Base-by-base conservation (phyloP, 2,888 invertebrate species). In the Oscheius sp. region DNA sequence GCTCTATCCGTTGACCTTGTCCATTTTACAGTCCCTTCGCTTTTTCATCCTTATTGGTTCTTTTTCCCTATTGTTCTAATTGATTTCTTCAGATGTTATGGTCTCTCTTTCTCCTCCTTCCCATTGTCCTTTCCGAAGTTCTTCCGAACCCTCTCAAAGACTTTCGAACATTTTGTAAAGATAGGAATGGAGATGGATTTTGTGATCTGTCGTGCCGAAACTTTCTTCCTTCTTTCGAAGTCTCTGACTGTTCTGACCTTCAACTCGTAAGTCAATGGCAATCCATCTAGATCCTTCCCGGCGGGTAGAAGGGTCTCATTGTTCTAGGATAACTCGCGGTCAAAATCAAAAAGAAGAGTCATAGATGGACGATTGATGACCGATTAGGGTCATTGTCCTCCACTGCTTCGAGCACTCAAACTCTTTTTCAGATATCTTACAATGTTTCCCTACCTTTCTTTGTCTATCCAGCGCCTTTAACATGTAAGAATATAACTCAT, bases 171-270 rank as follows among this genome's bases (percentile, higher is more conserved):
- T 14, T 17, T 24, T 54, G 54, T 33, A n/a, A 33, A 3, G 17
- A 20, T 9, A 33, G 32, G 20, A 24, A 54, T 24, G 22, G 20
- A 20, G 33, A 54, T 32, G 54, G 54, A 0, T 14, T 17, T 36
- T 54, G 54, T 20, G 54, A 54, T 54, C 33, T 54, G 33, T 8
- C 32, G 32, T 54, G 54, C 17, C 14, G 54, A 12, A 54, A 54
- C 12, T 54, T 54, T 9, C 5, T 54, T 36, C 20, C 33, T 5
- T 17, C n/a, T 17, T 28, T 36, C 3, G 54, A 54, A 20, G 5
- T 32, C 6, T 32, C 32, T n/a, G 54, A 54, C 33, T 54, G 54
- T 54, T 17, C 2, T 8, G 17, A 8, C 8, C 5, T 22, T 17
- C 33, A 32, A n/a, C 17, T 54, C 33, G 54, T 54, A 36, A 54